Conservation (phyloP, 2,888 invertebrate genomes). For the Apamea anceps region DNA sequence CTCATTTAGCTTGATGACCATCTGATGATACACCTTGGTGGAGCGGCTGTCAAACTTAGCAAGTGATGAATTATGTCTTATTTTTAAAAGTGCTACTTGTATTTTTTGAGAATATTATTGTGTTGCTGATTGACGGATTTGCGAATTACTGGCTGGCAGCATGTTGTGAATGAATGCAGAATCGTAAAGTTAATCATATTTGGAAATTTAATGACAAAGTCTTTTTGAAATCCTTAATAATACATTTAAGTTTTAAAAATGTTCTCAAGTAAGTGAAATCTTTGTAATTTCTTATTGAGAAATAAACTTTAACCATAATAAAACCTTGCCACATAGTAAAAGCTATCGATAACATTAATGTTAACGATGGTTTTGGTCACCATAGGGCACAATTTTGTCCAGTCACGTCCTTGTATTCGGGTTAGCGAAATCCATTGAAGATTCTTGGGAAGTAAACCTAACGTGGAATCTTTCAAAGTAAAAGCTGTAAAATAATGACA, state of each 20-base stretch:
- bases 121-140: not conserved
- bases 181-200: not conserved
- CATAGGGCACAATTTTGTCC: not conserved
- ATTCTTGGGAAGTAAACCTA: not conserved
- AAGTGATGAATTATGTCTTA: constrained; percentile 45
- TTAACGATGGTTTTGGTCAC: not conserved
- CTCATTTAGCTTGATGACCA: constrained; percentile 38
- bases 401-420: not conserved
- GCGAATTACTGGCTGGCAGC: not conserved
- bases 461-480: not conserved
- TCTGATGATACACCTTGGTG: constrained; percentile 36
- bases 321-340: not conserved
- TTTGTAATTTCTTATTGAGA: too few relatives aligned
- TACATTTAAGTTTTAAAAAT: too few relatives aligned
- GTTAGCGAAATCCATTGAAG: not conserved
- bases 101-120: not conserved
- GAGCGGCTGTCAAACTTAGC: constrained; percentile 38
- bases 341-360: not conserved
- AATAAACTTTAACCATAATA: too few relatives aligned
- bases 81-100: constrained; percentile 37
- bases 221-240: not conserved
- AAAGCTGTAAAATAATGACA: not conserved
- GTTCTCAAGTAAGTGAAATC: too few relatives aligned
- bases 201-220: not conserved
- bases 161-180: not conserved